These are phyloP conservation scores for Cuculus canorus DNA, from an alignment of 2,797 vertebrate genomes.

Conservation along the genomic window DNA sequence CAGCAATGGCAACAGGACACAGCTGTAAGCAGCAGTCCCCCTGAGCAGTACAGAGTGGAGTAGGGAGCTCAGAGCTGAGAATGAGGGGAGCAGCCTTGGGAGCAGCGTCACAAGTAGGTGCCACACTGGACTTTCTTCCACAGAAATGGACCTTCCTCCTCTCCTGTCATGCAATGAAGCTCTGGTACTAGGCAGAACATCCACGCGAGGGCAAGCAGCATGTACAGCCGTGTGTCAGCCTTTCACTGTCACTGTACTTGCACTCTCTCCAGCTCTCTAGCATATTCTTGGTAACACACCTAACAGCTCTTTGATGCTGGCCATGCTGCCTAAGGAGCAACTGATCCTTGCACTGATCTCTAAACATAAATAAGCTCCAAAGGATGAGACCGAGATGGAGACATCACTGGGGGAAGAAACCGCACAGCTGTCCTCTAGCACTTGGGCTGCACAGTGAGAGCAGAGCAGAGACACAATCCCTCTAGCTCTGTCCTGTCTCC, in stretches of 20 bases:
- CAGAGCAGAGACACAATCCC: neutral
- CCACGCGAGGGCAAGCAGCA: neutral
- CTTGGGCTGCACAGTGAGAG: neutral
- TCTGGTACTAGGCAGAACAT: neutral
- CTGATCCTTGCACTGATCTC: neutral
- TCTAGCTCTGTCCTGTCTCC: constrained; percentile 4
- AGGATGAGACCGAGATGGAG: neutral
- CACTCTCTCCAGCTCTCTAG: neutral
- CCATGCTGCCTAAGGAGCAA: neutral
- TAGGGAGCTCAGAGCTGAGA: neutral
- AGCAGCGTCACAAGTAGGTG: neutral
- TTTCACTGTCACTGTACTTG: neutral
- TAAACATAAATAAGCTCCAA: constrained; percentile 11
- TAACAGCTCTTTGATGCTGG: neutral
- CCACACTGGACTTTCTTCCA: neutral
- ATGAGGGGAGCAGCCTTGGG: neutral
- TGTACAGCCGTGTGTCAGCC: neutral
- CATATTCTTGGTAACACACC: neutral
- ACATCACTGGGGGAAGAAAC: neutral
- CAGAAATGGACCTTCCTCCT: neutral
- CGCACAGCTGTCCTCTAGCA: neutral
- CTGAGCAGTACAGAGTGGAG: neutral
- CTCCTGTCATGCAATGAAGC: neutral
- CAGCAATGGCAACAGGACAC: neutral
- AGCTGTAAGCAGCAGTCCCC: neutral